A percentile compares a stretch with the other conserved stretches of the same genome.
Conservation (phyloP, 2,888 invertebrate genomes). For the Zelleria hepariella region DNA sequence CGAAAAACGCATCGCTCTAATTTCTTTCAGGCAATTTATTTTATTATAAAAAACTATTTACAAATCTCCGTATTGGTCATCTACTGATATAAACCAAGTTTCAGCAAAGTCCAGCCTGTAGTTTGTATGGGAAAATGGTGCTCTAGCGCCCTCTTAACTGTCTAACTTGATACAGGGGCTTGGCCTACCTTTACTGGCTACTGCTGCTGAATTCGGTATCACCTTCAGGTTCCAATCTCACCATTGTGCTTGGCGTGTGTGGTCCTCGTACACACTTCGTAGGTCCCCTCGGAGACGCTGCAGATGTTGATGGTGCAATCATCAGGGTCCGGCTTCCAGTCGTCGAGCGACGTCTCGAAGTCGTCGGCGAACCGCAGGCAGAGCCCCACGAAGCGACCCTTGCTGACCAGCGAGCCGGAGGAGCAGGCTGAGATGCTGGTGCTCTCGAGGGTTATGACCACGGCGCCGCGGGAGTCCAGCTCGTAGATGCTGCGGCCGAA, state of each 20-base stretch:
- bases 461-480: conserved; percentile 87
- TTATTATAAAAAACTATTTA: too few species aligned
- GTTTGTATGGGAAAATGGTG: too few species aligned
- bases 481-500: conserved; percentile 78
- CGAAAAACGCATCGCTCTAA: too few species aligned
- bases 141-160: too few species aligned
- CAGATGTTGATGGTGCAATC: conserved; percentile 92
- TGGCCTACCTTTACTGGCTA: too few species aligned
- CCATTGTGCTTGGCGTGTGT: conserved; percentile 87
- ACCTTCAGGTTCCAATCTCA: conserved; percentile 22
- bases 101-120: too few species aligned
- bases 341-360: conserved; percentile 95
- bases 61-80: too few species aligned
- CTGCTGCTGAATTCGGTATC: too few species aligned
- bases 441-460: conserved; percentile 95
- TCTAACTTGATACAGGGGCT: too few species aligned
- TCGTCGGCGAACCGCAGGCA: conserved; percentile 97
- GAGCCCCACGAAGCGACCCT: conserved; percentile 90
- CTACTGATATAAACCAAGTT: too few species aligned
- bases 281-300: conserved; percentile 98
- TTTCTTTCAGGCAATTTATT: too few species aligned
- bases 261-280: conserved; percentile 96
- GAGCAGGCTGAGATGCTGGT: conserved; percentile 96
- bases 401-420: conserved; percentile 95
- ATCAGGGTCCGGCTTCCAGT: conserved; percentile 94